Base-by-base conservation (phyloP, 2,888 invertebrate species). In the Halictus quadricinctus region DNA sequence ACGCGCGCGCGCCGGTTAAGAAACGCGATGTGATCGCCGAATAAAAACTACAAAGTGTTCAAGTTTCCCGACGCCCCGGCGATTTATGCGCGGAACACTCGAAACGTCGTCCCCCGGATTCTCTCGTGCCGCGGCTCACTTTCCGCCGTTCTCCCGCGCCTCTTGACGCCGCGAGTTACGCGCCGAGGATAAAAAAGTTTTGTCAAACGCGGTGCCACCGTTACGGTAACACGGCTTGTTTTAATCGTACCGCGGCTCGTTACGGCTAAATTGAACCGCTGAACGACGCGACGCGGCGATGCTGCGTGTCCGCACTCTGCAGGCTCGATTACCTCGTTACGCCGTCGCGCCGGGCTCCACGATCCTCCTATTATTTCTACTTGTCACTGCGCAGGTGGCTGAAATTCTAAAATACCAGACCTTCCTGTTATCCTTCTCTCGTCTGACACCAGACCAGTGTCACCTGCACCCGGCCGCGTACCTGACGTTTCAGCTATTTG, bases 31-130 rank as follows among this genome's bases (percentile, higher is more conserved):
- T 83, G 84, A 87, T 87, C 80, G 83, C 82, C 66, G 43, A 69
- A 82, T 82, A 85, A 85, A 88, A 88, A 85, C 75, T 73, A 86
- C 80, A 72, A 83, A 81, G 83, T 74, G 79, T 86, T 76, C 77
- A 83, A 86, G 87, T 87, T 87, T 79, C 80, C 77, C 87, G 83
- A 58, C 80, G 86, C 58, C n/a, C 48, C 13, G 46, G 46, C 78
- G 87, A 87, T 87, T 87, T 86, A 83, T 86, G 84, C 79, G 75
- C 87, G 86, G 74, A 87, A 86, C 79, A 58, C 81, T 84, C 79
- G 74, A 80, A 72, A 46, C 41, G 64, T 79, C 64, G 29, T 36
- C 64, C 60, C 75, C 74, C 72, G 70, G 54, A 79, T 83, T 81
- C 66, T 64, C 58, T 66, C 70, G 60, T 72, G 54, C 21, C 60